Evolutionary conservation across 2,113 vertebrate species (phyloP), one percentile per base, ranked within the genome.

Genomic region (Sula dactylatra): DNA sequence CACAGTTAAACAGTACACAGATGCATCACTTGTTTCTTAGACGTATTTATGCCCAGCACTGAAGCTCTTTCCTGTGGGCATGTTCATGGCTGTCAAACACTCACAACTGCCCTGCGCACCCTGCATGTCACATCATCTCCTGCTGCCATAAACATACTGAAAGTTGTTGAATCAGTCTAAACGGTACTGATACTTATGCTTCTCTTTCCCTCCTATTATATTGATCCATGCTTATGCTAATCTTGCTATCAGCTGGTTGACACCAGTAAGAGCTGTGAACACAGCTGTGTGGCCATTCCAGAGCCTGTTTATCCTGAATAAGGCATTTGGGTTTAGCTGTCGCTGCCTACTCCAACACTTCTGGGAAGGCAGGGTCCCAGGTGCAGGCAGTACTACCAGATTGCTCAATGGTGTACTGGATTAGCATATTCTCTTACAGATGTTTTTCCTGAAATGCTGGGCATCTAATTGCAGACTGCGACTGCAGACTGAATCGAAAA

Each of bases 341-440:
- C 2, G 3, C 6, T 38, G 27, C 15, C 44, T 81, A 26, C 42
- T 86, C 36, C 1, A 0, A 38, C 56, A 20, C 25, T 71, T 74
- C 47, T 67, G 38, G 55, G 38, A 86, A 92, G 19, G 50, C 38
- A 11, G 6, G 10, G 22, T 73, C 31, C 64, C 3, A 1, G 10
- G 27, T 54, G 10, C 19, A 64, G 32, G 38, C 56, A 82, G 36
- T 67, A 29, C 34, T 86, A 61, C 19, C 7, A 31, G 14, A 31
- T 67, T 76, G 36, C 64, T 92, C 56, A 84, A 16, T 4, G 69
- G 8, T 0, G 0, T 6, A 1, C 17, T 76, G 64, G 56, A 78
- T 83, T 56, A 67, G 6, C 7, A 18, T 64, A 44, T 69, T 91
- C 20, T 71, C n/a, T 77, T 76, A 40, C 21, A 50, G 54, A 65